Evolutionary conservation across 2,797 vertebrate genomes (phyloP).

Genomic region (Poecilia gillii): DNA sequence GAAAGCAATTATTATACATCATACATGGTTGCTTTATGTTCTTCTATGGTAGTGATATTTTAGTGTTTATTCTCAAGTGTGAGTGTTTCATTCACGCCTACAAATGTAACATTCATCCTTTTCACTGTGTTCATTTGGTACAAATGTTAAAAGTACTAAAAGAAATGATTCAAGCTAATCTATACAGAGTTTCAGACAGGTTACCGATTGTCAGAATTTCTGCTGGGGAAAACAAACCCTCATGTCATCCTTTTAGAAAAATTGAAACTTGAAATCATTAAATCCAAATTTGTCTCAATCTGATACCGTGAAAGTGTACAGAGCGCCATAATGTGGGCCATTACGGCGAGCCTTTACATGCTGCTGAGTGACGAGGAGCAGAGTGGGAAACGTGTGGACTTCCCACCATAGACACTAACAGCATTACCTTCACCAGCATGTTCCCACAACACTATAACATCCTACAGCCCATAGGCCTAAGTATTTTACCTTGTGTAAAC

Average conservation of each 20-base stretch:
- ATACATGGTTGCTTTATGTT: neutral
- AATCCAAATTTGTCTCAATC: neutral
- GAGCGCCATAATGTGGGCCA: conserved; percentile 25
- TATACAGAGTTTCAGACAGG: neutral
- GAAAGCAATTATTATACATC: neutral
- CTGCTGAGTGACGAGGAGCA: conserved; percentile 67
- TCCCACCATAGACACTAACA: conserved; percentile 43
- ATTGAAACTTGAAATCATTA: neutral
- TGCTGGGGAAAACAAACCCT: neutral
- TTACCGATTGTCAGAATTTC: neutral
- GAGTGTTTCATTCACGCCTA: neutral
- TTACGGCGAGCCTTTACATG: conserved; percentile 50
- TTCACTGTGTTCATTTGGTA: neutral
- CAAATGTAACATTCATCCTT: neutral
- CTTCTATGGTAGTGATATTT: neutral
- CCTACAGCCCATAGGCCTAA: conserved; percentile 17
- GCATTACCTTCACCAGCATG: conserved; percentile 49
- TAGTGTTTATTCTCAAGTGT: neutral
- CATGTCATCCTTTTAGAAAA: neutral
- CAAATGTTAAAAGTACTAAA: neutral
- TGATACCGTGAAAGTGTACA: conserved; percentile 21
- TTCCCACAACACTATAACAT: conserved; percentile 46
- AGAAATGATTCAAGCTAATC: neutral
- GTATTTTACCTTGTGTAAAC: conserved; percentile 64
- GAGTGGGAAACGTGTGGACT: conserved; percentile 52